Percentiles rank a stretch among this genome's conserved stretches.
phyloP scores from a whole-genome alignment of 2,888 invertebrate species.

The Eristalis intricaria region DNA sequence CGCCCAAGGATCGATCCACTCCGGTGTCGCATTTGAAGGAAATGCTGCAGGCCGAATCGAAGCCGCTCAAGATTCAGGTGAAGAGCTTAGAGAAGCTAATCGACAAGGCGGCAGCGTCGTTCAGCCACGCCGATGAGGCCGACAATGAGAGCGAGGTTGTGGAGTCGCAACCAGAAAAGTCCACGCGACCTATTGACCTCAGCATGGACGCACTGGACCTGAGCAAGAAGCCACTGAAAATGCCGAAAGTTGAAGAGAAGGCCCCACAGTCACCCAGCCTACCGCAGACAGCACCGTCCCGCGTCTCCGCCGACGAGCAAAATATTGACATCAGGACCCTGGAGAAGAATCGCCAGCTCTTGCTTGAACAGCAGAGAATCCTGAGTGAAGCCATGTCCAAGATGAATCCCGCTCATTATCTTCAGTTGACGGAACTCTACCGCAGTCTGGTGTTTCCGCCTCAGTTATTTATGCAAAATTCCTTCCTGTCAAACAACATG shows the following conservation, averaged over 20 bases:
- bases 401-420: conserved; percentile 83
- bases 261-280: conserved; percentile 18
- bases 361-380: conserved; percentile 86
- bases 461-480: conserved; percentile 85
- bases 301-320: conserved; percentile 52
- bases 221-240: conserved; percentile 86
- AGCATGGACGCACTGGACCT: conserved; percentile 91
- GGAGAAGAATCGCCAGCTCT: conserved; percentile 84
- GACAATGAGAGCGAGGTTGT: conserved; percentile 82
- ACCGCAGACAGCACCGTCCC: neutral
- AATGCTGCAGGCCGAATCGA: conserved; percentile 79
- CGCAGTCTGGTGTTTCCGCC: conserved; percentile 83
- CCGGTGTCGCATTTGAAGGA: conserved; percentile 82
- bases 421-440: conserved; percentile 85
- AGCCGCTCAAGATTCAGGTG: conserved; percentile 84
- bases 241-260: conserved; percentile 72
- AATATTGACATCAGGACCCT: conserved; percentile 79
- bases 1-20: conserved; percentile 79
- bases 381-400: conserved; percentile 85
- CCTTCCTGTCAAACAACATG: conserved; percentile 81
- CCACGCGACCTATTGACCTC: conserved; percentile 85
- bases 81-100: conserved; percentile 85
- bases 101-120: conserved; percentile 75
- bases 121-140: conserved; percentile 81
- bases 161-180: conserved; percentile 79